These are phyloP conservation scores for Pherbina coryleti DNA, from an alignment of 2,888 invertebrate genomes.

Conservation along the genomic window DNA sequence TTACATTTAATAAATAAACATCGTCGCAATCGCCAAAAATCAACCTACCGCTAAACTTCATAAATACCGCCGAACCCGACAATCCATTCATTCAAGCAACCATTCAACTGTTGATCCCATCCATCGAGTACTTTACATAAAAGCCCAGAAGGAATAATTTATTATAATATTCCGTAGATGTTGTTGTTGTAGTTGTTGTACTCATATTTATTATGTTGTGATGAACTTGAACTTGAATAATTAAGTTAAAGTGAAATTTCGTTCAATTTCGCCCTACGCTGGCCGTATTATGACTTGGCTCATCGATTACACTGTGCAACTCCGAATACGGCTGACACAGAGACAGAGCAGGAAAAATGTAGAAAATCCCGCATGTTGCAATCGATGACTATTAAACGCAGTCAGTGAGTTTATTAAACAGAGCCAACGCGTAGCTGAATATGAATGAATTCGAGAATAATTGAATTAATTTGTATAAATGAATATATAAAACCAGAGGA, in stretches of 20 bases:
- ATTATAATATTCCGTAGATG: conserved; percentile 56
- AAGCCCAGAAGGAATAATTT: conserved; percentile 62
- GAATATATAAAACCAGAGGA: conserved; percentile 64
- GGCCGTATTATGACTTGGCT: background rate
- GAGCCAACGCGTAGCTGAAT: conserved; percentile 52
- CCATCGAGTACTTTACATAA: conserved; percentile 55
- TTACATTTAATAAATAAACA: too few relatives aligned
- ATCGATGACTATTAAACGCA: conserved; percentile 16
- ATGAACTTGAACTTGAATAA: conserved; percentile 65
- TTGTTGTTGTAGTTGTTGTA: conserved; percentile 18
- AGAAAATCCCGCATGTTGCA: conserved; percentile 4
- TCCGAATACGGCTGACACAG: background rate
- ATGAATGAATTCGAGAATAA: conserved; percentile 56
- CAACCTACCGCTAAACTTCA: too few relatives aligned
- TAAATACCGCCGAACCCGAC: too few relatives aligned
- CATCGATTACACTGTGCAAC: background rate
- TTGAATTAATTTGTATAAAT: conserved; percentile 68
- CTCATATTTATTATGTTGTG: conserved; percentile 59
- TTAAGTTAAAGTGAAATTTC: conserved; percentile 66
- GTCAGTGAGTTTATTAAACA: conserved; percentile 9
- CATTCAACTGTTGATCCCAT: conserved; percentile 30
- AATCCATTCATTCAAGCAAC: too few relatives aligned
- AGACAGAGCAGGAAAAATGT: background rate
- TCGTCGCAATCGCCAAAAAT: too few relatives aligned
- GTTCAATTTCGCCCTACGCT: conserved; percentile 49